phyloP scores from a whole-genome alignment of 2,888 invertebrate genomes.

The Pristionchus exspectatus region DNA sequence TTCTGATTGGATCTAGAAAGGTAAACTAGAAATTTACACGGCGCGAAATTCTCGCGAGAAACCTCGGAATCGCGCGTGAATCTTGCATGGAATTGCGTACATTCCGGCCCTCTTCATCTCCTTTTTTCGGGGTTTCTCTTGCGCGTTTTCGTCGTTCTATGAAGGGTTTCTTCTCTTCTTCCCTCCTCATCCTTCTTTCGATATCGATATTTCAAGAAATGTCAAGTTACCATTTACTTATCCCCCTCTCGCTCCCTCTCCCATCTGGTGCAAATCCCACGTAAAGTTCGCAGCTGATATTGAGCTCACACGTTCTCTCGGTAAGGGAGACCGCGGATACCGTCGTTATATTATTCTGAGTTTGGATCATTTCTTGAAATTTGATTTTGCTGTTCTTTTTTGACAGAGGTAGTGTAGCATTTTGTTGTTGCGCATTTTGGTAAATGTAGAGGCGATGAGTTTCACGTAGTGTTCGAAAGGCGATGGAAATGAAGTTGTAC shows the following conservation, averaged over 20 bases:
- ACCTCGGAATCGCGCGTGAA: neutral
- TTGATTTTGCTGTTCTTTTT: no score
- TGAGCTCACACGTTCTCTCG: neutral
- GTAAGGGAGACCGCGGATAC: neutral
- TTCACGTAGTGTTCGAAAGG: no score
- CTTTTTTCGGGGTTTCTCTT: neutral
- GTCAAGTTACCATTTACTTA: neutral
- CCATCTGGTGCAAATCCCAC: neutral
- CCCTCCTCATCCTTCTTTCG: neutral
- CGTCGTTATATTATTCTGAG: neutral
- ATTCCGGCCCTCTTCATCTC: neutral
- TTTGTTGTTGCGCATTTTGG: no score
- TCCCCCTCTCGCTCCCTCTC: neutral
- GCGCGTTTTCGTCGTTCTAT: neutral
- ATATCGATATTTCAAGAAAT: neutral
- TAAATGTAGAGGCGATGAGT: no score
- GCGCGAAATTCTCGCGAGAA: neutral
- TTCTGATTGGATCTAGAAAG: neutral
- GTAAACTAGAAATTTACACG: neutral
- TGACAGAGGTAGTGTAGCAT: no score
- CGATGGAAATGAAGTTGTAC: no score
- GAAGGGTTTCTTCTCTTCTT: neutral
- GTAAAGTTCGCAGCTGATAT: neutral
- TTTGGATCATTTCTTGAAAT: neutral
- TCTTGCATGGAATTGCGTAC: neutral